phyloP scores from a whole-genome alignment of 2,113 vertebrate species.

The Phrynosoma blainvillii region DNA sequence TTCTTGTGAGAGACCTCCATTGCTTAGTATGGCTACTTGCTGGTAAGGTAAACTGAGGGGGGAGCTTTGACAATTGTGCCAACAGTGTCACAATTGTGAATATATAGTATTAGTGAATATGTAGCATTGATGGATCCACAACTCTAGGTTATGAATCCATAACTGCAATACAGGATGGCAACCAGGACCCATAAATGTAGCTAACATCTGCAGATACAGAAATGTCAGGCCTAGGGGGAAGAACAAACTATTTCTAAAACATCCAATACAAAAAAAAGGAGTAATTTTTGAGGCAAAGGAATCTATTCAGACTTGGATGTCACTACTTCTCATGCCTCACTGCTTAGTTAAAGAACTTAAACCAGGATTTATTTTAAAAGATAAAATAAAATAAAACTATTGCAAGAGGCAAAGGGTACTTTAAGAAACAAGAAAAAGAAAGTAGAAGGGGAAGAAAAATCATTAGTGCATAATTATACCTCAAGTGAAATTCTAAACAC shows the following conservation, averaged over 20 bases:
- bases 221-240: no score
- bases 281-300: neutral
- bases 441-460: neutral
- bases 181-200: neutral
- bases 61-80: no score
- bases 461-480: slow-evolving; percentile 15
- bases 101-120: no score
- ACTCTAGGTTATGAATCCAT: no score
- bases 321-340: neutral
- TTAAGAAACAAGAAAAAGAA: neutral
- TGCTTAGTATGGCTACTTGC: no score
- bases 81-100: no score
- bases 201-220: neutral
- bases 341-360: neutral
- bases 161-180: neutral
- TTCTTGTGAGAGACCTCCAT: no score
- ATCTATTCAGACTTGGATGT: neutral
- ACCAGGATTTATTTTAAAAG: no score
- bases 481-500: slow-evolving; percentile 1
- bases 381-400: neutral
- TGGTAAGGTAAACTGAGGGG: no score
- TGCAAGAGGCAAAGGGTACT: neutral
- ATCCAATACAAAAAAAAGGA: neutral
- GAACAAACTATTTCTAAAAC: neutral
- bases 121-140: no score